phyloP scores from a whole-genome alignment of 1,140 invertebrate genomes.

The Anastrepha obliqua region DNA sequence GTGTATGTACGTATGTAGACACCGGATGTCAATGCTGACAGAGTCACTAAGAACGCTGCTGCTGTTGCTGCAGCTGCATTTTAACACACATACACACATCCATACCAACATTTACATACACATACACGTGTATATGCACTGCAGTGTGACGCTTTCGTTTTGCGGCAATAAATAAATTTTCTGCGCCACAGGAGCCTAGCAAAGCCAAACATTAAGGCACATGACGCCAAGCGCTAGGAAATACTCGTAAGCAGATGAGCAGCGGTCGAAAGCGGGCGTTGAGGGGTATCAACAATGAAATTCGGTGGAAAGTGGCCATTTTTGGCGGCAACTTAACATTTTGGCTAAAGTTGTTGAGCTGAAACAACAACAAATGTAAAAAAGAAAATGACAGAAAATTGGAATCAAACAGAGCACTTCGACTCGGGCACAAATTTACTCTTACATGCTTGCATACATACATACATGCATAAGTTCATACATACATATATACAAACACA shows the following conservation, averaged over 20 bases:
- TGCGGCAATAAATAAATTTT: constrained; percentile 31
- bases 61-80: neutral
- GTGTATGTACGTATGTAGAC: neutral
- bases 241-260: neutral
- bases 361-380: neutral
- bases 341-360: neutral
- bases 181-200: neutral
- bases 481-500: neutral
- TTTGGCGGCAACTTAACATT: constrained; percentile 20
- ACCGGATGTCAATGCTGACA: neutral
- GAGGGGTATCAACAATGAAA: neutral
- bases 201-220: neutral
- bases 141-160: constrained; percentile 4
- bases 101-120: too few relatives aligned
- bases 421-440: neutral
- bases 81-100: neutral
- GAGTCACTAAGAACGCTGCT: neutral
- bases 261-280: neutral
- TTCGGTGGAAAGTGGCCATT: neutral
- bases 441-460: neutral
- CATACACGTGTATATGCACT: neutral
- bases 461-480: neutral
- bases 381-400: neutral
- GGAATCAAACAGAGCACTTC: neutral
- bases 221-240: neutral